These are phyloP conservation scores for Mesembrinibis cayennensis DNA, from an alignment of 2,113 vertebrate species.

Conservation along the genomic window DNA sequence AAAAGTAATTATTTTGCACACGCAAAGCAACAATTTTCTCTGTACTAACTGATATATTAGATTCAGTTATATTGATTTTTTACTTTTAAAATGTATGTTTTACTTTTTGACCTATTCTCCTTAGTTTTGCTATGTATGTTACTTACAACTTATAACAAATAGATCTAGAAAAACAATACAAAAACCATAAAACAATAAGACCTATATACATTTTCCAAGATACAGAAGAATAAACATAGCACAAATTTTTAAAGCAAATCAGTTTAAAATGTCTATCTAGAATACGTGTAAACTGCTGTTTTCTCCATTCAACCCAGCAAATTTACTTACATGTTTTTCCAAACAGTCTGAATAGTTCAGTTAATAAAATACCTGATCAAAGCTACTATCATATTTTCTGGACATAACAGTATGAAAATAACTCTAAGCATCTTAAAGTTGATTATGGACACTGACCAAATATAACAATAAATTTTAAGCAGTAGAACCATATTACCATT, in stretches of 20 bases:
- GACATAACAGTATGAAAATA: neutral
- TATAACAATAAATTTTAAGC: neutral
- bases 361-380: neutral
- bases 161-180: neutral
- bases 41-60: neutral
- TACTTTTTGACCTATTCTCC: neutral
- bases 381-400: neutral
- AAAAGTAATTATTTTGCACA: neutral
- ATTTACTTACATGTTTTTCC: neutral
- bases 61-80: neutral
- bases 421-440: neutral
- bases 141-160: neutral
- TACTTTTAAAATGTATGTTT: neutral
- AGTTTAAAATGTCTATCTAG: neutral
- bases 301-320: neutral
- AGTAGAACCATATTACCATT: neutral
- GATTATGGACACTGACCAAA: neutral
- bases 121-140: neutral
- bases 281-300: neutral
- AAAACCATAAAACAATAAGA: neutral
- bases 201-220: neutral
- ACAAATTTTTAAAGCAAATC: neutral
- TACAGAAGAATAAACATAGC: neutral
- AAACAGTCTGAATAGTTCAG: neutral
- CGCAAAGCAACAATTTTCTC: neutral